phyloP scores from a whole-genome alignment of 2,888 invertebrate genomes.

The Oxyteleia sp. region DNA sequence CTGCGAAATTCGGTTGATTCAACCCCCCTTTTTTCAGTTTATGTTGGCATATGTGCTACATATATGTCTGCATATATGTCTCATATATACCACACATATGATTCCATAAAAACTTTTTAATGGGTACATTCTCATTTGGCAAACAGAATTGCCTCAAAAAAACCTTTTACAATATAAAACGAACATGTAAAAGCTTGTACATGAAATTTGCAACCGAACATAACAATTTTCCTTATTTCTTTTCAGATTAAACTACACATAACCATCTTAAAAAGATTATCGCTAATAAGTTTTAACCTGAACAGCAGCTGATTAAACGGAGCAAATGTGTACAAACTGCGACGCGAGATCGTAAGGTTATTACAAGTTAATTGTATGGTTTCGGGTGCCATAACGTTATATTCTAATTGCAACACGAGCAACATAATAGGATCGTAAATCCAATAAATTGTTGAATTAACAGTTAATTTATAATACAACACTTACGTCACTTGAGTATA shows the following conservation, averaged over 20 bases:
- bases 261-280: conserved; percentile 17
- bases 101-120: too few relatives aligned
- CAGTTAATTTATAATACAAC: conserved; percentile 36
- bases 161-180: too few relatives aligned
- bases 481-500: conserved; percentile 7
- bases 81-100: too few relatives aligned
- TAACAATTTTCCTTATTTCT: background rate
- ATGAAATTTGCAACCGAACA: too few relatives aligned
- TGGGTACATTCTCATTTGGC: too few relatives aligned
- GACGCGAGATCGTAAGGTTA: conserved; percentile 39
- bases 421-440: conserved; percentile 31
- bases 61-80: too few relatives aligned
- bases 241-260: background rate
- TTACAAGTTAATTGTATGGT: conserved; percentile 44
- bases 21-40: too few relatives aligned
- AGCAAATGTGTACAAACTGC: conserved; percentile 41
- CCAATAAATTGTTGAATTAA: conserved; percentile 41
- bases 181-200: too few relatives aligned
- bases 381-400: conserved; percentile 41
- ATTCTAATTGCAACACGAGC: conserved; percentile 42
- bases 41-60: too few relatives aligned
- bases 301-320: conserved; percentile 39
- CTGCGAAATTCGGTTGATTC: too few relatives aligned
- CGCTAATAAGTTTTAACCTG: conserved; percentile 39
- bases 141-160: too few relatives aligned